Conservation (phyloP, 1,140 invertebrate species). For the Spodoptera frugiperda region DNA sequence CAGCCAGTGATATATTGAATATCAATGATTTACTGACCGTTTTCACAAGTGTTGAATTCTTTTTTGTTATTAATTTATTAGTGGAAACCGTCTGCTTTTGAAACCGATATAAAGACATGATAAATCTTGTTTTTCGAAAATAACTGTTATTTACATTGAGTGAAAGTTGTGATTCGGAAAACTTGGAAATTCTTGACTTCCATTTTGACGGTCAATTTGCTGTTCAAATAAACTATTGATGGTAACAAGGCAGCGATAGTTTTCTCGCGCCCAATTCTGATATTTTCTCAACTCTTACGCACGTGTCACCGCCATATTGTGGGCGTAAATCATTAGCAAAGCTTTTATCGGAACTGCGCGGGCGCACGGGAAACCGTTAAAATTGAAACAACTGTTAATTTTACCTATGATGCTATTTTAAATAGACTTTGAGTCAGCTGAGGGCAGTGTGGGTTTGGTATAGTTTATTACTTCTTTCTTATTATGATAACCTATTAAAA, state of each 20-base stretch:
- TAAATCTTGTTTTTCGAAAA: not conserved
- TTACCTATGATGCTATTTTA: conserved; percentile 20
- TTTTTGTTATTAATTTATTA: conserved; percentile 17
- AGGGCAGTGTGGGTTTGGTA: not conserved
- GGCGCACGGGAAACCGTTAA: conserved; percentile 46
- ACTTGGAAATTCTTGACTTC: not conserved
- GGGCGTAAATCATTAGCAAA: conserved; percentile 44
- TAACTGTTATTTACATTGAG: not conserved
- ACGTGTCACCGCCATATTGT: conserved; percentile 36
- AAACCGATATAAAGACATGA: not conserved
- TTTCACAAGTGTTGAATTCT: not conserved
- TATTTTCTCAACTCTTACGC: conserved; percentile 16
- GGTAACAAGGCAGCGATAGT: not conserved
- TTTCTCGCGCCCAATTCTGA: not conserved
- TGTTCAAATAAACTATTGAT: not conserved
- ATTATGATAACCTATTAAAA: no score
- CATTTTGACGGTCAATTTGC: not conserved
- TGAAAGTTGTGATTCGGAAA: not conserved
- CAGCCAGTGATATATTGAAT: conserved; percentile 15
- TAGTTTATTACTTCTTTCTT: not conserved
- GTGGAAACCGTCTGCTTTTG: not conserved
- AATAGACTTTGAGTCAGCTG: not conserved
- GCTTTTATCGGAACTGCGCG: conserved; percentile 40
- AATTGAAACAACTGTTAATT: conserved; percentile 33
- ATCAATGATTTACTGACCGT: conserved; percentile 17